Conservation (phyloP, 1,140 invertebrate genomes). For the Heliconius himera region DNA sequence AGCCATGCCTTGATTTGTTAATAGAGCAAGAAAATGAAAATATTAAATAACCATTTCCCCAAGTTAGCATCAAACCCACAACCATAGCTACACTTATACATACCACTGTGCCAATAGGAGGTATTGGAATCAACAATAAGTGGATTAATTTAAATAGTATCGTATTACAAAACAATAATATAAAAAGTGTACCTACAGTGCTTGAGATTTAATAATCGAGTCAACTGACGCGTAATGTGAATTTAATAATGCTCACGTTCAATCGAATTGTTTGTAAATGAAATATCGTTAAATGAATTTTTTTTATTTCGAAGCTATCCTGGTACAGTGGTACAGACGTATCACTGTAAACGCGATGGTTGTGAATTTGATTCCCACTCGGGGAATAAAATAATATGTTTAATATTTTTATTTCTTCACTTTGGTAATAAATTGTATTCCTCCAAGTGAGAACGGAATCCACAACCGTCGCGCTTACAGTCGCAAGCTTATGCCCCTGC, state of each 20-base stretch:
- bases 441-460: no score
- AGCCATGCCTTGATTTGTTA: no score
- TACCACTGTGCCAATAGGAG: no score
- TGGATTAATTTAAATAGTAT: neutral
- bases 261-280: neutral
- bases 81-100: neutral
- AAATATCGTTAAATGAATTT: slow-evolving; percentile 4
- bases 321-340: no score
- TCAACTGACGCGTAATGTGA: neutral
- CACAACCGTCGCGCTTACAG: no score
- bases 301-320: neutral
- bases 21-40: no score
- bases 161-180: neutral
- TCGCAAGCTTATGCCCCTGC: no score
- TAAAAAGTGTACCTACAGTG: neutral
- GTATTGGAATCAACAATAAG: neutral
- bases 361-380: neutral
- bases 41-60: no score
- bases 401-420: no score
- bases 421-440: no score
- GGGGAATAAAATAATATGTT: no score
- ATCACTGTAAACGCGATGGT: no score
- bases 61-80: neutral
- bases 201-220: slow-evolving; percentile 10
- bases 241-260: slow-evolving; percentile 9